Evolutionary conservation across 2,888 invertebrate genomes (phyloP), one percentile per base, ranked within the genome.

Genomic region (Falcaria lacertinaria): DNA sequence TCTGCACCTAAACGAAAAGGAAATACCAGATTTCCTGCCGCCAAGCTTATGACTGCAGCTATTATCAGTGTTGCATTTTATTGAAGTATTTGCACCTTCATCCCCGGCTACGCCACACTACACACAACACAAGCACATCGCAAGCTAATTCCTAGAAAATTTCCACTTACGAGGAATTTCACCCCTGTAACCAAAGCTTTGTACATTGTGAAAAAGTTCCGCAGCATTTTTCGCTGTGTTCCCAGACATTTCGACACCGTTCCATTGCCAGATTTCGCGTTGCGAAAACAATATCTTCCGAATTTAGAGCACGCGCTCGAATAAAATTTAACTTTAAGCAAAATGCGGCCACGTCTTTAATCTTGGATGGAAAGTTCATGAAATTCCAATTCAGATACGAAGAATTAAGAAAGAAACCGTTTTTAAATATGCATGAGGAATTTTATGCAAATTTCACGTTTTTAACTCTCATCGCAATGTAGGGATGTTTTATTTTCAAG

Each of bases 61-160:
- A n/a, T n/a, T n/a, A n/a, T n/a, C n/a, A n/a, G 6, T 6, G 19
- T 19, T 19, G 0, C 19, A 19, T 19, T 19, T 6, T 3, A 19
- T 19, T 0, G 19, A 19, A 4, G 19, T 19, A 19, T 6, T 6
- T 28, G 2, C 11, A 28, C 28, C 28, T 28, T 28, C 7, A 28
- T 3, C 28, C 11, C 1, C 11, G 2, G 22, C 41, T 51, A 45
- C 43, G 50, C 35, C 37, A 8, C 37, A 22, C 19, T 15, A 34
- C 17, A 37, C 37, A 34, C 15, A 7, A 19, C 41, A 36, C 37
- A 22, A n/a, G 37, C 37, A 22, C 22, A 37, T 13, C 17, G 22
- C 14, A 14, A 15, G 37, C 37, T 37, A 37, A 37, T 37, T 37
- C 37, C 37, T 37, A 37, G 37, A 22, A 36, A 36, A 36, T 22